Evolutionary conservation across 2,113 vertebrate species (phyloP), one percentile per base, ranked within the genome.

Genomic region (Nematolebias whitei): DNA sequence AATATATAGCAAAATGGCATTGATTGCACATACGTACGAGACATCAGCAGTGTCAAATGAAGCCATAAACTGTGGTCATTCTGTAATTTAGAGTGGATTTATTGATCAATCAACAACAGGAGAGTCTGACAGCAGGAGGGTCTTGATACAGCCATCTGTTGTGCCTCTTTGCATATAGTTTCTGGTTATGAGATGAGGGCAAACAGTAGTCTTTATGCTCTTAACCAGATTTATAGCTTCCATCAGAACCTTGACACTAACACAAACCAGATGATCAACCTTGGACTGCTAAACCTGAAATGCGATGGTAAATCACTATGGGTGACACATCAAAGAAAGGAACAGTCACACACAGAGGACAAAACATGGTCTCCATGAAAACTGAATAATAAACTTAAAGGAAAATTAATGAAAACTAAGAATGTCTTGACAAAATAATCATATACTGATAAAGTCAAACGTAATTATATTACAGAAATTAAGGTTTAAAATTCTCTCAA

Each of bases 111-210:
- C 78, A 68, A 82, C 74, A 75, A 47, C 40, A 23, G 11, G 20
- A 43, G n/a, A 66, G 57, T 63, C 71, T 51, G 16, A 13, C 20
- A 22, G 11, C 22, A 26, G 47, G 43, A 32, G 44, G 49, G 24
- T 44, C 35, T 48, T 66, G 65, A 84, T 78, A 59, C 54, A 85
- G 80, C 16, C 19, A 81, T 83, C 64, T 51, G 10, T n/a, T 23
- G 38, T 40, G 15, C 44, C 74, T 80, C 57, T 69, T 81, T 59
- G 70, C 84, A 82, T 86, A 54, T 62, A 56, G 50, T 57, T 23
- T 41, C 57, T 59, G 55, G 71, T 85, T 68, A 78, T 79, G 78
- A 83, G 62, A 44, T 58, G 79, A 85, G 86, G 84, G 86, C 86
- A 89, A 86, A 88, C 24, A 52, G 54, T 57, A 68, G 57, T 44